Conservation (phyloP, 2,888 invertebrate species). For the Tolmerus cingulatus region DNA sequence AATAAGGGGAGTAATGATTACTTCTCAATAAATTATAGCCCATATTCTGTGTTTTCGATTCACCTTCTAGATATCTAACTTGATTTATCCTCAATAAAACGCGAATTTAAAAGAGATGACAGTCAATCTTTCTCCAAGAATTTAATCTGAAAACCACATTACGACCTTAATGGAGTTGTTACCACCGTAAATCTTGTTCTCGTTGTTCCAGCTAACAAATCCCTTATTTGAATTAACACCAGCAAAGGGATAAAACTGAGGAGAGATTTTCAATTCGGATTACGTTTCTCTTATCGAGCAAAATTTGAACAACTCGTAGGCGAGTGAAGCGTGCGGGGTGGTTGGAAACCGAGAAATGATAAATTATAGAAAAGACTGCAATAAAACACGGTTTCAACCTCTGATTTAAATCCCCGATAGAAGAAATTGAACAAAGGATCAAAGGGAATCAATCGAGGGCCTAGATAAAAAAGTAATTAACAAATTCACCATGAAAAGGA, state of each 20-base stretch:
- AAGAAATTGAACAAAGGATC: neutral
- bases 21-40: neutral
- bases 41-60: neutral
- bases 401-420: neutral
- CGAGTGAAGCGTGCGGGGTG: neutral
- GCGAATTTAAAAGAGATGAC: neutral
- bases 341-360: neutral
- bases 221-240: neutral
- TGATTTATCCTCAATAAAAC: neutral
- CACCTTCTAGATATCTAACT: neutral
- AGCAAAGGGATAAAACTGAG: neutral
- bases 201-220: neutral
- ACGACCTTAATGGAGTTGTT: neutral
- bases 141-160: neutral
- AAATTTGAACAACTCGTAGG: neutral
- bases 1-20: neutral
- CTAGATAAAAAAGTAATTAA: constrained; percentile 11
- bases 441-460: neutral
- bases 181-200: neutral
- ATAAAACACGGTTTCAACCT: neutral
- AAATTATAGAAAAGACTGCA: neutral
- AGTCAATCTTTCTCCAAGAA: neutral
- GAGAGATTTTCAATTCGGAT: neutral
- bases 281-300: neutral
- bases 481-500: constrained; percentile 24